Evolutionary conservation across 2,888 invertebrate genomes (phyloP), one percentile per base, ranked within the genome.

Genomic region (Microplitis deprimator): DNA sequence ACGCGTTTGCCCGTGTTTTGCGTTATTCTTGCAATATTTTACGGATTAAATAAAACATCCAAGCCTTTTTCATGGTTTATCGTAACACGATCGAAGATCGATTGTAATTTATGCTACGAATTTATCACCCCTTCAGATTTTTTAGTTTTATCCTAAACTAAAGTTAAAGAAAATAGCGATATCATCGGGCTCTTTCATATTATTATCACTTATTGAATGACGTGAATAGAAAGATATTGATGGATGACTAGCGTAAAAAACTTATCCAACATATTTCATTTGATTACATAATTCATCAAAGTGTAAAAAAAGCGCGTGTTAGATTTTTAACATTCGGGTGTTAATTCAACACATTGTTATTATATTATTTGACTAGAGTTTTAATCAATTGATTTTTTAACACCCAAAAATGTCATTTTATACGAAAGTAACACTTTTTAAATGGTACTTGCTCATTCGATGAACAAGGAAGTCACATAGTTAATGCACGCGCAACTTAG

Each of bases 1-100:
- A 87, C 88, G 89, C 89, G 89, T 71, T 59, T 59, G 38, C 38
- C 83, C 78, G 64, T 50, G 20, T 73, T 73, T 73, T 73, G 50
- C 83, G 85, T 84, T 85, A 85, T 84, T 83, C 81, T 86, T 85
- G 84, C 87, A 87, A 88, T 89, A 89, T 89, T 89, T 89, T 88
- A 89, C 87, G 89, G 89, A 89, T 89, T 89, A 86, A 79, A 76
- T 80, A 68, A 69, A 77, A 79, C 76, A 62, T 69, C 77, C 70
- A 59, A 72, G 61, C 73, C 61, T 86, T 85, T 85, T 87, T 84
- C 85, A 86, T 83, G 84, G 81, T 83, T 73, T 68, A 81, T 83
- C 84, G 78, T 74, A 67, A 73, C 68, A 74, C 77, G 74, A 80
- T 80, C 77, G 76, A 13, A 79, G 81, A 81, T 81, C 73, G 79